Evolutionary conservation across 2,888 invertebrate species (phyloP).

Genomic region (Drosophila austrosaltans): DNA sequence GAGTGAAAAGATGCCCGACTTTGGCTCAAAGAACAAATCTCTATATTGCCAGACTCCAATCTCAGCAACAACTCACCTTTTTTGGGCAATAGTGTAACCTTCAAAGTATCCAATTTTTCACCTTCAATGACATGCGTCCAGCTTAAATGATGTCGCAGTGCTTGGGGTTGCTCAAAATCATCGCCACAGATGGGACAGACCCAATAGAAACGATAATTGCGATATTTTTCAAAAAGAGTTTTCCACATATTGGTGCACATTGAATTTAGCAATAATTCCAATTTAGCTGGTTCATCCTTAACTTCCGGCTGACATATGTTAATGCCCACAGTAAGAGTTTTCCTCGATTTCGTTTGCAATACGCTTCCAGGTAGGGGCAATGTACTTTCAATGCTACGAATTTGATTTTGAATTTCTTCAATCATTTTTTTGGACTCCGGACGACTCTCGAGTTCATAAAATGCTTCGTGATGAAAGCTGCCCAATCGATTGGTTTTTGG

Average conservation of each 20-base stretch:
- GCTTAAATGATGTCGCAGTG: constrained; percentile 62
- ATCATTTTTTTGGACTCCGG: constrained; percentile 75
- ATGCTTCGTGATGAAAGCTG: constrained; percentile 24
- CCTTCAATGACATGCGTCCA: constrained; percentile 43
- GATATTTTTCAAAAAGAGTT: constrained; percentile 48
- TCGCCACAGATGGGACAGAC: constrained; percentile 66
- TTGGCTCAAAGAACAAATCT: too few relatives aligned
- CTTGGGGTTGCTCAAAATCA: constrained; percentile 54
- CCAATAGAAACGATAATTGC: constrained; percentile 64
- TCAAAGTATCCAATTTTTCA: constrained; percentile 27
- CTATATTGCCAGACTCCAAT: too few relatives aligned
- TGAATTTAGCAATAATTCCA: constrained; percentile 24
- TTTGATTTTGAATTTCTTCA: constrained; percentile 68
- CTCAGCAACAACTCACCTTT: constrained; percentile 40
- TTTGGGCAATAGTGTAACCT: constrained; percentile 55
- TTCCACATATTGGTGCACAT: constrained; percentile 26
- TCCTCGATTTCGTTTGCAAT: constrained; percentile 35
- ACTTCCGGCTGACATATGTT: neutral
- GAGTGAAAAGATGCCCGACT: too few relatives aligned
- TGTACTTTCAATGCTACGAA: constrained; percentile 59
- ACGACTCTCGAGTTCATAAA: constrained; percentile 57
- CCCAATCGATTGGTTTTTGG: constrained; percentile 15
- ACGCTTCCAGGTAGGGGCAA: constrained; percentile 59
- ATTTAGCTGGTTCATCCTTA: constrained; percentile 6
- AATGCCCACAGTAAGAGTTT: neutral